Evolutionary conservation across 2,888 invertebrate species (phyloP).

Genomic region (Calameuta idolon): DNA sequence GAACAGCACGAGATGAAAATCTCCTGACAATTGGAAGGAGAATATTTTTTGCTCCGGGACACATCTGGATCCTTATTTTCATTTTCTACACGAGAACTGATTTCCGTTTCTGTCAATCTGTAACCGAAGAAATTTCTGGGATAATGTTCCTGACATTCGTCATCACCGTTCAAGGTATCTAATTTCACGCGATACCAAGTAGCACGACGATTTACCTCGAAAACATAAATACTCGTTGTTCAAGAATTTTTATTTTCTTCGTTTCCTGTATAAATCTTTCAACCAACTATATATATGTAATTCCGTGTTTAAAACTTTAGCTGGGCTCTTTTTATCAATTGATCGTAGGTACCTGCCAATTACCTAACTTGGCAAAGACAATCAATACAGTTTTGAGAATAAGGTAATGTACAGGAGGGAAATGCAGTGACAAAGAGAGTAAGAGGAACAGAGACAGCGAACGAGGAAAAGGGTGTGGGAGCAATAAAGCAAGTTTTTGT

Average conservation of each 20-base stretch:
- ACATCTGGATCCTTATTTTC: constrained; percentile 50
- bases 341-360: background rate
- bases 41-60: constrained; percentile 40
- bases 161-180: background rate
- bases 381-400: background rate
- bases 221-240: background rate
- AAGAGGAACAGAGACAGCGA: background rate
- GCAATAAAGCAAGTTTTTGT: constrained; percentile 31
- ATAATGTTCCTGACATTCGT: background rate
- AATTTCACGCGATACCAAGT: background rate
- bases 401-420: background rate
- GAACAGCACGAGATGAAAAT: constrained; percentile 17
- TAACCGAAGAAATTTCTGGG: background rate
- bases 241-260: background rate
- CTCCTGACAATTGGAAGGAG: constrained; percentile 21
- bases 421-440: background rate
- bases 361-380: background rate
- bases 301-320: background rate
- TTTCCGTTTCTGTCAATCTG: constrained; percentile 25
- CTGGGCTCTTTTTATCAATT: background rate
- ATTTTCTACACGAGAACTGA: constrained; percentile 43
- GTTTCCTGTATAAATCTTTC: background rate
- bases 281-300: background rate
- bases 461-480: background rate
- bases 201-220: background rate